These are phyloP conservation scores for Hippocampus zosterae DNA, from an alignment of 2,113 vertebrate species.

Conservation along the genomic window DNA sequence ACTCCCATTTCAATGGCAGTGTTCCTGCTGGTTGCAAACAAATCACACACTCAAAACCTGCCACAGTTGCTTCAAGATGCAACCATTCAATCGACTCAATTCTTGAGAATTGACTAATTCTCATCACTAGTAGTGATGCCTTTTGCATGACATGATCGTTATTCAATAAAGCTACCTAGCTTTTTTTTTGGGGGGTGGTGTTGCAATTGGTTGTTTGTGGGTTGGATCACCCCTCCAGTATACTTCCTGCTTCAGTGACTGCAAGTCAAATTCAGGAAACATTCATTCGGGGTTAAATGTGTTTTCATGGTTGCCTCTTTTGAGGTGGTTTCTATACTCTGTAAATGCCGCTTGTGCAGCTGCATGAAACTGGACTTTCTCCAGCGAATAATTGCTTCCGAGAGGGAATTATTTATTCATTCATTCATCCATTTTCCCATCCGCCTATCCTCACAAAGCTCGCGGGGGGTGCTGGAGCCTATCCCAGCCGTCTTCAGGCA, in stretches of 20 bases:
- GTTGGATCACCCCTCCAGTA: background rate
- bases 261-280: background rate
- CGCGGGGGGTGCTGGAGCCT: too few relatives aligned
- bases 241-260: background rate
- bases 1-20: background rate
- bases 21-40: background rate
- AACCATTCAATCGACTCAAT: background rate
- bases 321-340: background rate
- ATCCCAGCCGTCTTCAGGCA: too few relatives aligned
- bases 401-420: background rate
- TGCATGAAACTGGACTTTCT: background rate
- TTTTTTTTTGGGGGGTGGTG: too few relatives aligned
- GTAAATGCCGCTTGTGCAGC: background rate
- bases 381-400: background rate
- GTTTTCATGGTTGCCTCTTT: background rate
- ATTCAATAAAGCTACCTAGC: too few relatives aligned
- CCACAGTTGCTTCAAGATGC: background rate
- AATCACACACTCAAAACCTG: too few relatives aligned
- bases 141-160: too few relatives aligned
- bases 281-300: background rate
- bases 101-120: too few relatives aligned
- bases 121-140: too few relatives aligned
- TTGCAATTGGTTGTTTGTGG: too few relatives aligned
- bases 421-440: too few relatives aligned
- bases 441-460: too few relatives aligned